A percentile compares a stretch with the other conserved stretches of the same genome.
These are phyloP conservation scores for Ceratina japonica DNA, from an alignment of 1,140 invertebrate genomes.

Conservation along the genomic window DNA sequence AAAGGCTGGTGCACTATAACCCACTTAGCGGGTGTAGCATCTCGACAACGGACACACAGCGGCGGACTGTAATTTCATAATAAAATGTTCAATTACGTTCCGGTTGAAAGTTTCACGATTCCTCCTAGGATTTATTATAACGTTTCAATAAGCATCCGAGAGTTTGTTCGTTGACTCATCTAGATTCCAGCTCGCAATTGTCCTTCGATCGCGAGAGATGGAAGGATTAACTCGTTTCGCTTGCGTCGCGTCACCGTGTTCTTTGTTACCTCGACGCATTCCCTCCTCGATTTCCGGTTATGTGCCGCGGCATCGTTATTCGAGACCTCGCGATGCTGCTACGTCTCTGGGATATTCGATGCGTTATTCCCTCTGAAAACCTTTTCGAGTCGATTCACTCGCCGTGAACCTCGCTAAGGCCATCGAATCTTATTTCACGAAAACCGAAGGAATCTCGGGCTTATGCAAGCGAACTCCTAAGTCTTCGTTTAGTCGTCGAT, in stretches of 20 bases:
- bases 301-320: neutral
- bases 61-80: too few species aligned
- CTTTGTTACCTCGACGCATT: conserved; percentile 3
- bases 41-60: neutral
- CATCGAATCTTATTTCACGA: too few species aligned
- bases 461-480: too few species aligned
- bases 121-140: too few species aligned
- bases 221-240: conserved; percentile 15
- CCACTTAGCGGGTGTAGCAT: conserved; percentile 15
- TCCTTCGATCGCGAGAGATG: neutral
- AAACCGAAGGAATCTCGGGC: too few species aligned
- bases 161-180: neutral
- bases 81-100: too few species aligned
- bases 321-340: too few species aligned
- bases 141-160: too few species aligned
- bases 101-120: too few species aligned
- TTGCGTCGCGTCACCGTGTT: conserved; percentile 11
- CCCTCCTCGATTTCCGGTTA: conserved; percentile 22
- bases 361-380: neutral
- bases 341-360: neutral
- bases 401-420: too few species aligned
- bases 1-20: conserved; percentile 2
- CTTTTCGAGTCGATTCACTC: too few species aligned
- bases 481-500: too few species aligned
- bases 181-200: neutral